Evolutionary conservation across 2,888 invertebrate species (phyloP).

Genomic region (Eumerus sabulonum): DNA sequence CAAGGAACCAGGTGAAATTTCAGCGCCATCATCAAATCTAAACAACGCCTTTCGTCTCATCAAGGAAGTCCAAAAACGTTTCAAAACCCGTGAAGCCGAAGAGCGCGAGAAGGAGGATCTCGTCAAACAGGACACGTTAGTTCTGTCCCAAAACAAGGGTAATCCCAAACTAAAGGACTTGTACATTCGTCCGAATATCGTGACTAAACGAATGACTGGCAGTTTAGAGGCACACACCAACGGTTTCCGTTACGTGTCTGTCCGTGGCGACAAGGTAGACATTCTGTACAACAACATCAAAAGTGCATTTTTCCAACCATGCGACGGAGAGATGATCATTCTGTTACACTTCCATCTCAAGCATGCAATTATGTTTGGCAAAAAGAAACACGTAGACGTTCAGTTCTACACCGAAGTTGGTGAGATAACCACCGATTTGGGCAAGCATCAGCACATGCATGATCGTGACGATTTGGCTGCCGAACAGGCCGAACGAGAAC

Average conservation of each 20-base stretch:
- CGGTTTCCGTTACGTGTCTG: conserved; percentile 97
- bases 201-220: conserved; percentile 96
- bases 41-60: conserved; percentile 98
- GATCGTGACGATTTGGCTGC: conserved; percentile 99
- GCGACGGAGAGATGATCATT: conserved; percentile 99
- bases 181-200: conserved; percentile 99
- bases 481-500: conserved; percentile 98
- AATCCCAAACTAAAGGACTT: conserved; percentile 98
- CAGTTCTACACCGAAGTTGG: conserved; percentile 99
- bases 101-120: conserved; percentile 99
- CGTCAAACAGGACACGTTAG: conserved; percentile 97
- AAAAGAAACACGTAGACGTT: conserved; percentile 99
- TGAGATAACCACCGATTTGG: conserved; percentile 99
- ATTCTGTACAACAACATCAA: conserved; percentile 99
- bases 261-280: conserved; percentile 99
- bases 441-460: conserved; percentile 99
- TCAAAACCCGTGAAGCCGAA: conserved; percentile 98
- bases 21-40: conserved; percentile 96
- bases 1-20: conserved; percentile 97
- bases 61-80: conserved; percentile 99
- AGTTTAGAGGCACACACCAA: conserved; percentile 97
- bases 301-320: conserved; percentile 99
- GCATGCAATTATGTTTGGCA: conserved; percentile 99
- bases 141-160: conserved; percentile 96
- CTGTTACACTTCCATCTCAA: conserved; percentile 98